A percentile compares a stretch with the other conserved stretches of the same genome.
These are phyloP conservation scores for Atethmia centrago DNA, from an alignment of 2,888 invertebrate genomes.

Conservation along the genomic window DNA sequence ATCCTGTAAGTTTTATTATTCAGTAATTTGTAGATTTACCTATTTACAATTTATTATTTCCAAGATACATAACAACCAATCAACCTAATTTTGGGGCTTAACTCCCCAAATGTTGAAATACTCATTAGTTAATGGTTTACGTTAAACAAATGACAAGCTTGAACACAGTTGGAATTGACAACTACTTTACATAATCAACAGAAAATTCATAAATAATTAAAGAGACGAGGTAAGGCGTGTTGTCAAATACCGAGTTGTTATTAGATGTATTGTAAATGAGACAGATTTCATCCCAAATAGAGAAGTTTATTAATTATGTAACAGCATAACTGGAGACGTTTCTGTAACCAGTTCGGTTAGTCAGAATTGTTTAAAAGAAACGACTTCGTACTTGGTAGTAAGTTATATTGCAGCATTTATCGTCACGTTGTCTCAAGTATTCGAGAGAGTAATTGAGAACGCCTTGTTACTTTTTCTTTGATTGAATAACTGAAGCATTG, in stretches of 20 bases:
- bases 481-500: not conserved
- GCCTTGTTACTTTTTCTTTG: not conserved
- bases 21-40: not conserved
- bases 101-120: slow-evolving; percentile 4
- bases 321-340: not conserved
- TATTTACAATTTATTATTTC: not conserved
- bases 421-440: not conserved
- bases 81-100: not conserved
- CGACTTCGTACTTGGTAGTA: not conserved
- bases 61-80: not conserved
- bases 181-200: slow-evolving; percentile 26
- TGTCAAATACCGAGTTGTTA: slow-evolving; percentile 10
- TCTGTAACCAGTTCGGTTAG: not conserved
- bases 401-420: not conserved
- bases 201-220: slow-evolving; percentile 37
- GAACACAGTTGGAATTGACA: slow-evolving; percentile 25
- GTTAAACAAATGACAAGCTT: slow-evolving; percentile 15
- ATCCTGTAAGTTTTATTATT: not conserved
- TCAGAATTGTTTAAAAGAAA: not conserved
- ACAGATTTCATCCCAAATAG: slow-evolving; percentile 5
- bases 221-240: slow-evolving; percentile 5
- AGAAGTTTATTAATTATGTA: slow-evolving; percentile 16
- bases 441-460: not conserved
- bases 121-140: slow-evolving; percentile 23
- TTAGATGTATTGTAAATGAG: slow-evolving; percentile 18